These are phyloP conservation scores for Eubasilissa splendida DNA, from an alignment of 2,888 invertebrate species.

Conservation along the genomic window DNA sequence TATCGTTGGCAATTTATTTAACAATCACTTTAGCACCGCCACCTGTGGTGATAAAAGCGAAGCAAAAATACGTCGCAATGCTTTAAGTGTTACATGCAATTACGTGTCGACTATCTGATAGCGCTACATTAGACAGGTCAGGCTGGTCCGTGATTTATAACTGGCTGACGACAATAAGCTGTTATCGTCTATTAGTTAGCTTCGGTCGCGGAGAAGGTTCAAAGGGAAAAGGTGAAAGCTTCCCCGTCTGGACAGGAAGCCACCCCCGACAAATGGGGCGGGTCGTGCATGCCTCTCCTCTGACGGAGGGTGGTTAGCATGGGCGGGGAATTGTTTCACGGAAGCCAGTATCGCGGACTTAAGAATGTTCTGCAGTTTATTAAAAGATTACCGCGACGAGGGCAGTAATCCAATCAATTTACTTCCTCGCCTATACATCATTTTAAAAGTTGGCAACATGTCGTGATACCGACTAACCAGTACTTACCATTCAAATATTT, in stretches of 20 bases:
- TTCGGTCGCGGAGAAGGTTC: slow-evolving; percentile 42
- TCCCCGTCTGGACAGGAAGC: slow-evolving; percentile 37
- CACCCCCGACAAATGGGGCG: neutral
- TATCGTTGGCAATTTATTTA: slow-evolving; percentile 46
- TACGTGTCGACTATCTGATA: slow-evolving; percentile 47
- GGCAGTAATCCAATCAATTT: no score
- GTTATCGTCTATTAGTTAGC: slow-evolving; percentile 52
- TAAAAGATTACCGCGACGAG: no score
- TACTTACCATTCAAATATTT: no score
- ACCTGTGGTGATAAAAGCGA: slow-evolving; percentile 36
- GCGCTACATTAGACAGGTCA: slow-evolving; percentile 7
- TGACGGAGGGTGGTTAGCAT: neutral
- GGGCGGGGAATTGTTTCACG: no score
- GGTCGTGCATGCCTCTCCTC: neutral
- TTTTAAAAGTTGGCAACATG: no score
- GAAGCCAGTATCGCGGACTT: no score
- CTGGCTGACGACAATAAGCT: slow-evolving; percentile 53
- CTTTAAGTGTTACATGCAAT: slow-evolving; percentile 48
- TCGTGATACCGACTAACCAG: no score
- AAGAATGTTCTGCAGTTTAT: no score
- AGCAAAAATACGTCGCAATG: slow-evolving; percentile 28
- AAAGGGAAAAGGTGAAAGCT: slow-evolving; percentile 1
- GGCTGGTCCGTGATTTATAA: slow-evolving; percentile 45
- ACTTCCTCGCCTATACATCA: no score
- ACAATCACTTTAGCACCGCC: slow-evolving; percentile 45